Base-by-base conservation (phyloP, 2,113 vertebrate species). In the Notothenia rossii region DNA sequence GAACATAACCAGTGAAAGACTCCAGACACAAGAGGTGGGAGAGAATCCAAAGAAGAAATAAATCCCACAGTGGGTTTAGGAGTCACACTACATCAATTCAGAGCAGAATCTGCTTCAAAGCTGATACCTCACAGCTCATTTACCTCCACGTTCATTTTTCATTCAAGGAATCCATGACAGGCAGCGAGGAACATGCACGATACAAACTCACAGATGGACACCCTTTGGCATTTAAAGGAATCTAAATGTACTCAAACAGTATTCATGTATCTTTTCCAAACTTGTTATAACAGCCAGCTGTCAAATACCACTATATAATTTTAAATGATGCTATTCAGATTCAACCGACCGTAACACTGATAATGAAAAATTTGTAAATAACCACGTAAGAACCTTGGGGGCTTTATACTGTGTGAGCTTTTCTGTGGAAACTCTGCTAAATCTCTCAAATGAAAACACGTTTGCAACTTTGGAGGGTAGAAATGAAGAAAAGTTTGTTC, bases 111-210 rank as follows among this genome's bases (percentile, higher is more conserved):
- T 64, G 70, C 82, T 85, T 86, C 86, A 85, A 82, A 89, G 86
- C 75, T 46, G 80, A 90, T 79, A 83, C 77, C 82, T 88, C 85
- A 80, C 92, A 91, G 81, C 81, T 93, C 92, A 92, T 93, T 92
- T 85, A 92, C 56, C 72, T 79, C 78, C 75, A 40, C 61, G 1
- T 50, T 79, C 72, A 86, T 93, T 89, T 89, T 75, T 92, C 81
- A 89, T 82, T 65, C n/a, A 10, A 77, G 67, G 83, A 75, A 72
- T 79, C 78, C 83, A 51, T 76, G 88, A 85, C 83, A 85, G 82
- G 54, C 68, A 15, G 61, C 0, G n/a, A 84, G 60, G 50, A 75
- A 69, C 63, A 68, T 25, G 77, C 79, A 80, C 40, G 43, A 81
- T 73, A 84, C 78, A 61, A 54, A 61, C 58, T 69, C 75, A 9